These are phyloP conservation scores for Oscheius sp. DNA, from an alignment of 2,888 invertebrate species.

Conservation along the genomic window DNA sequence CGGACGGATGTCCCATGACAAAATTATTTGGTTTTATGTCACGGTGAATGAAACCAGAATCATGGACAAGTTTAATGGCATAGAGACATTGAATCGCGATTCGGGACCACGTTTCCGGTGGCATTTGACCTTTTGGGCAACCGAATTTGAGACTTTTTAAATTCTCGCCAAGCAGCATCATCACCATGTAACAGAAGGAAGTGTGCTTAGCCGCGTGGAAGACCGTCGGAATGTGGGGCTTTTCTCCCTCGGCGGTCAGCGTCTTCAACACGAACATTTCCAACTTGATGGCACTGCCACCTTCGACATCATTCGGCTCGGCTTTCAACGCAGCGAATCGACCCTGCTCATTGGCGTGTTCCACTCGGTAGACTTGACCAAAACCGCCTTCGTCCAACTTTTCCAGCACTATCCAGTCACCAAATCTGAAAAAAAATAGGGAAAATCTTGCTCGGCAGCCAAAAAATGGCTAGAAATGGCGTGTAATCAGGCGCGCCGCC, in stretches of 20 bases:
- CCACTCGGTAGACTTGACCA: slow-evolving; percentile 56
- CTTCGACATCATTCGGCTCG: slow-evolving; percentile 66
- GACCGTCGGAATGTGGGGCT: slow-evolving; percentile 58
- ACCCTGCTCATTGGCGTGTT: slow-evolving; percentile 26
- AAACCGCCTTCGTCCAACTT: slow-evolving; percentile 67
- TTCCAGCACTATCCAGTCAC: slow-evolving; percentile 55
- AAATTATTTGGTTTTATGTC: slow-evolving; percentile 57
- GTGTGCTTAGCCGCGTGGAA: slow-evolving; percentile 58
- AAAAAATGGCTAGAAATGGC: too few relatives aligned
- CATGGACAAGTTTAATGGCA: slow-evolving; percentile 53
- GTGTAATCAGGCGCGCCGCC: too few relatives aligned
- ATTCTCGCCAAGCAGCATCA: slow-evolving; percentile 59
- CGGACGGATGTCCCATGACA: slow-evolving; percentile 58
- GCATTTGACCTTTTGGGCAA: neutral
- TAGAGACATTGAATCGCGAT: slow-evolving; percentile 28
- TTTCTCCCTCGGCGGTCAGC: slow-evolving; percentile 19
- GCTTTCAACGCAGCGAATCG: slow-evolving; percentile 64
- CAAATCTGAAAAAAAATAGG: slow-evolving; percentile 40
- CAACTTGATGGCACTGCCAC: slow-evolving; percentile 66
- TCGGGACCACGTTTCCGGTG: slow-evolving; percentile 14
- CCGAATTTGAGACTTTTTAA: slow-evolving; percentile 43
- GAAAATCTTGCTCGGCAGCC: too few relatives aligned
- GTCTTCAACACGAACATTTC: slow-evolving; percentile 44
- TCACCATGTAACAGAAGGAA: slow-evolving; percentile 61
- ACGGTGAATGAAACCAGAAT: slow-evolving; percentile 56